phyloP scores from a whole-genome alignment of 1,140 invertebrate species.

The Heliconius hewitsoni region DNA sequence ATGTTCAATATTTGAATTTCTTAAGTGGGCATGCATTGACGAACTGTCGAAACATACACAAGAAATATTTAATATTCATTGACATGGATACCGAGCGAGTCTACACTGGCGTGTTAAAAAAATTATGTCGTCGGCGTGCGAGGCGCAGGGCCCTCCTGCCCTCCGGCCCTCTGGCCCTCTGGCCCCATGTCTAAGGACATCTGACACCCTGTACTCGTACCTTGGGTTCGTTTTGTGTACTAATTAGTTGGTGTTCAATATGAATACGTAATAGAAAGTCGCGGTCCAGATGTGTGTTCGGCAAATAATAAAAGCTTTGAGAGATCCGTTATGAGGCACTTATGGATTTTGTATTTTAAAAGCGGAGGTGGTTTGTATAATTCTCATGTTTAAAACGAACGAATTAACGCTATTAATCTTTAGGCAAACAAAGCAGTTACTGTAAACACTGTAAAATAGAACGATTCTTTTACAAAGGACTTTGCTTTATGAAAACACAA shows the following conservation, averaged over 20 bases:
- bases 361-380: conserved; percentile 48
- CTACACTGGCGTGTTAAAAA: conserved; percentile 57
- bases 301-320: conserved; percentile 73
- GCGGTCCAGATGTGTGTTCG: conserved; percentile 73
- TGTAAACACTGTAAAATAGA: conserved; percentile 14
- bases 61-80: conserved; percentile 77
- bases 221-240: conserved; percentile 76
- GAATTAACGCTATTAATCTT: conserved; percentile 36
- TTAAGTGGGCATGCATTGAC: conserved; percentile 78
- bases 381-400: conserved; percentile 32
- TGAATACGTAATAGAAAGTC: conserved; percentile 78
- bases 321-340: conserved; percentile 64
- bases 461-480: not conserved
- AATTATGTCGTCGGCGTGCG: conserved; percentile 50
- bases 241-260: conserved; percentile 79
- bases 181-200: conserved; percentile 58
- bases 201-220: conserved; percentile 60
- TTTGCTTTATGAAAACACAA: not conserved
- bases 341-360: conserved; percentile 66
- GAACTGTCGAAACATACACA: conserved; percentile 69
- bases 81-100: conserved; percentile 57
- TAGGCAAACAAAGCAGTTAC: conserved; percentile 24
- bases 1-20: conserved; percentile 79
- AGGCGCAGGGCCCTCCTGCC: conserved; percentile 45
- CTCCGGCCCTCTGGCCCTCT: conserved; percentile 31